Percentiles rank a stretch among this genome's conserved stretches.
phyloP scores from a whole-genome alignment of 2,797 vertebrate species.

The Furcifer pardalis region DNA sequence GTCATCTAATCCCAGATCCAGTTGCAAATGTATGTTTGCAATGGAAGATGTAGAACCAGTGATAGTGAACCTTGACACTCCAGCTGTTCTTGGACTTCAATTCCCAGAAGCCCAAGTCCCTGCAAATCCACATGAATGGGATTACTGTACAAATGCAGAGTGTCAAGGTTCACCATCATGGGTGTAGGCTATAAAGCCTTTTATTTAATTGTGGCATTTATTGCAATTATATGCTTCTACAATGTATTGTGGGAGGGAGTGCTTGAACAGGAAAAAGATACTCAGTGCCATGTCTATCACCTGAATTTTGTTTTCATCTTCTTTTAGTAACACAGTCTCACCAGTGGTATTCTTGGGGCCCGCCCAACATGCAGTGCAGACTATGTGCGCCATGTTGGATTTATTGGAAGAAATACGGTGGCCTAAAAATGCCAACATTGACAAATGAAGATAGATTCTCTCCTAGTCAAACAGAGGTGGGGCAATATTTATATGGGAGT shows the following conservation, averaged over 20 bases:
- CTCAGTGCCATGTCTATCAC: background rate
- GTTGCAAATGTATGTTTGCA: background rate
- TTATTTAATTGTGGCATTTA: background rate
- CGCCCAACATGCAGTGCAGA: slow-evolving; percentile 97
- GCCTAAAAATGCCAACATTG: slow-evolving; percentile 96
- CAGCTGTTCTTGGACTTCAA: too few species aligned
- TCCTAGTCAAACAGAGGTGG: slow-evolving; percentile 84
- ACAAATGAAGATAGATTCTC: slow-evolving; percentile 93
- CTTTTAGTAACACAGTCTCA: slow-evolving; percentile 90
- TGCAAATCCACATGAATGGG: too few species aligned
- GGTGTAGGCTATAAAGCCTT: too few species aligned
- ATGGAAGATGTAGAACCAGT: background rate
- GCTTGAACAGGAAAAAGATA: background rate
- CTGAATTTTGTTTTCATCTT: slow-evolving; percentile 43
- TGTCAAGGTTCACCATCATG: too few species aligned
- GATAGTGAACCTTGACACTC: too few species aligned
- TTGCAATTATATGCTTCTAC: background rate
- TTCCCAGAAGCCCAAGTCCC: too few species aligned
- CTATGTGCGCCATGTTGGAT: slow-evolving; percentile 96
- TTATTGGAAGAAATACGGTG: slow-evolving; percentile 99
- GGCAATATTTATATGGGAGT: background rate
- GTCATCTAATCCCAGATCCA: too few species aligned
- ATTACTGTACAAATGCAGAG: too few species aligned
- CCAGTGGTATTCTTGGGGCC: slow-evolving; percentile 98
- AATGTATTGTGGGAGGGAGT: background rate